Conservation (phyloP, 1,140 invertebrate genomes). For the Ceratina australensis region DNA sequence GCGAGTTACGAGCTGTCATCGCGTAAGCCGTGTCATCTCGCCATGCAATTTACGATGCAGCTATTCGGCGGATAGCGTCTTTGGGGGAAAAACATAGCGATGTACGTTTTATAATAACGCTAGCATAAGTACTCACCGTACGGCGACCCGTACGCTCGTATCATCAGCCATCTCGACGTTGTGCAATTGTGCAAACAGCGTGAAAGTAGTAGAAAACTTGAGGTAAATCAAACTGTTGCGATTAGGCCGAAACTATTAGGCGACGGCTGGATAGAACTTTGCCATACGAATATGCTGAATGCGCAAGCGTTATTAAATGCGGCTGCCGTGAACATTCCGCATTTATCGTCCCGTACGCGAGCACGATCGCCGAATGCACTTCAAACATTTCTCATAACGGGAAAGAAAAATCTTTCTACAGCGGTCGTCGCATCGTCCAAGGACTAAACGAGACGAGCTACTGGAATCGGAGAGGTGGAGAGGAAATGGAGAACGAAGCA, state of each 20-base stretch:
- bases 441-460: conserved; percentile 17
- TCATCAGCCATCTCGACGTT: conserved; percentile 74
- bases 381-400: conserved; percentile 53
- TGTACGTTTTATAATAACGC: not conserved
- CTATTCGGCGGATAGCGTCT: not conserved
- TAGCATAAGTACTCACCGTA: conserved; percentile 69
- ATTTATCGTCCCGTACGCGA: conserved; percentile 38
- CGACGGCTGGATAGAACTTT: conserved; percentile 20
- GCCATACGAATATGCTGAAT: conserved; percentile 23
- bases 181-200: not conserved
- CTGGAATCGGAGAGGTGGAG: no score
- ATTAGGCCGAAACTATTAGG: conserved; percentile 48
- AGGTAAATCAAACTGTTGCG: conserved; percentile 15
- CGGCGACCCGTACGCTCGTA: conserved; percentile 76
- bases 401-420: conserved; percentile 25
- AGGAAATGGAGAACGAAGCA: no score
- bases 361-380: conserved; percentile 14
- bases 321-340: conserved; percentile 33
- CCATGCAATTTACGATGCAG: not conserved
- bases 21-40: not conserved
- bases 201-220: conserved; percentile 1
- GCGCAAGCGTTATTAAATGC: conserved; percentile 55
- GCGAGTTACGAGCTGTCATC: conserved; percentile 2
- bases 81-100: not conserved
- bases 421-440: conserved; percentile 27